Conservation (phyloP, 2,797 vertebrate genomes). For the Urosaurus nigricauda region DNA sequence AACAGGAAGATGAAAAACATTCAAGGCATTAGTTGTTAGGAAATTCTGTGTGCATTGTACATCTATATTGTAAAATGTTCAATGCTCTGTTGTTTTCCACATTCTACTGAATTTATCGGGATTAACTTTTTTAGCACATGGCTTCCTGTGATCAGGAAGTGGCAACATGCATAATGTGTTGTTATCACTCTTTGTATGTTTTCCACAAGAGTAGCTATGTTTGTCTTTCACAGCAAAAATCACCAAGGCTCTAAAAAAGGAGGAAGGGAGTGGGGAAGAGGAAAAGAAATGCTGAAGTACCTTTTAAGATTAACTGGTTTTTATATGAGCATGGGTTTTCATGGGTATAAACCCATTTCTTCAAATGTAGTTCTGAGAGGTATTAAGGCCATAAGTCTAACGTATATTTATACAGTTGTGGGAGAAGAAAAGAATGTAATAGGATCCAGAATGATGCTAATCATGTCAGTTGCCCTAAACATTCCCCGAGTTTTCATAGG, state of each 20-base stretch:
- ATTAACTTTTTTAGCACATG: neutral
- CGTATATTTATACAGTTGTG: no score
- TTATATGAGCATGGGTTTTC: no score
- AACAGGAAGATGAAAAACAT: conserved; percentile 38
- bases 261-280: no score
- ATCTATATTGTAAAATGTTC: neutral
- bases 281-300: no score
- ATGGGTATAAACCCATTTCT: no score
- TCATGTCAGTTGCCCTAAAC: no score
- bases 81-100: neutral
- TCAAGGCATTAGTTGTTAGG: conserved; percentile 31
- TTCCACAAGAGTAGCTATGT: neutral
- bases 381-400: no score
- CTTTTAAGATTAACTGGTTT: no score
- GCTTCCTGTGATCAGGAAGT: neutral
- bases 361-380: no score
- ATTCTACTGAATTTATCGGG: neutral
- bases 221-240: neutral
- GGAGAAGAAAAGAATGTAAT: no score
- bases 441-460: no score
- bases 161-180: neutral
- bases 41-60: neutral
- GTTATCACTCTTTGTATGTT: neutral
- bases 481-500: no score
- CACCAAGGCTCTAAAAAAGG: neutral